Base-by-base conservation (phyloP, 2,888 invertebrate genomes). In the Apoda limacodes region DNA sequence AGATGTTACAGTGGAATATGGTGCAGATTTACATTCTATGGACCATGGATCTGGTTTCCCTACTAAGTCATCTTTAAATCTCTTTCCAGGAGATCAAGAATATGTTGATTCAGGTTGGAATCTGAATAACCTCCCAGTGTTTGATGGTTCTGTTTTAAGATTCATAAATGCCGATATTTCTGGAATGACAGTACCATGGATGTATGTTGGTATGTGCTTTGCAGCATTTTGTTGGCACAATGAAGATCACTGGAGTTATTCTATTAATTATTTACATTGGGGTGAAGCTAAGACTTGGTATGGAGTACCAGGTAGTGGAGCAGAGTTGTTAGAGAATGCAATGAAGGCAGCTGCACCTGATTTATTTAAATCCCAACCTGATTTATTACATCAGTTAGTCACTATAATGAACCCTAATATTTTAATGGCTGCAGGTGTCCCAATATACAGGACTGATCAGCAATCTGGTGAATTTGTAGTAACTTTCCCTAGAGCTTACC, bases 201-300 rank as follows among this genome's bases (percentile, higher is more conserved):
- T 90, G 82, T 91, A 92, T 72, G 90, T 92, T 35, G 91, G 91
- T 22, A 92, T 92, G 91, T 90, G 89, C 52, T 92, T 91, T 66
- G 86, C 89, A 29, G 88, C 90, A 41, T 91, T 91, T 63, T 90
- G 90, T 52, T 91, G 91, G 91, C 91, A 91, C 55, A 90, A 88
- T 61, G 91, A 91, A 65, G 91, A 91, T 56, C 91, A 91, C 57
- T 91, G 91, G 91, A 90, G 89, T 50, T 91, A 90, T 55, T 89
- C 89, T 13, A 89, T 91, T 38, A 92, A 92, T 59, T 91, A 90
- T 57, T 72, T 90, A 49, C 91, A 91, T 60, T 90, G 90, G 89
- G 91, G 91, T 29, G 91, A 92, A 55, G 85, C 88, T 2, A 91
- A 91, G 66, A 89, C 90, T 15, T 91, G 91, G 91, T 91, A 91